Percentiles rank a stretch among this genome's conserved stretches.
Evolutionary conservation across 2,113 vertebrate species (phyloP).

Genomic region (Falco punctatus): DNA sequence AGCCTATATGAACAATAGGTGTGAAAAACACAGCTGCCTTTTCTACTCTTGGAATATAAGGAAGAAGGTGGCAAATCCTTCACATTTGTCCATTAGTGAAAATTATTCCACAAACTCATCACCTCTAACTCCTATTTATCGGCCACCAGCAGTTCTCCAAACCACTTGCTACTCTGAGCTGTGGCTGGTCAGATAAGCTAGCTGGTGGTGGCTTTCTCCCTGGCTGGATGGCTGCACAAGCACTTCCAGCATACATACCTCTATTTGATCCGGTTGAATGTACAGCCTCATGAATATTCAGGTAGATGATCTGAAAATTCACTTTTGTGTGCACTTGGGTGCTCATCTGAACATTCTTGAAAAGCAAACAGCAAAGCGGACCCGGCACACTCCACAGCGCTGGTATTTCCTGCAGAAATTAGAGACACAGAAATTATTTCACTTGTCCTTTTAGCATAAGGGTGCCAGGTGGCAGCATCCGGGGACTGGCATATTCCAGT

Average conservation of each 20-base stretch:
- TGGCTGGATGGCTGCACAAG: not conserved
- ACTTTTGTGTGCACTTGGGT: not conserved
- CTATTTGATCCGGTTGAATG: not conserved
- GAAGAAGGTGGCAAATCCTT: not conserved
- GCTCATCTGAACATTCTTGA: accelerated
- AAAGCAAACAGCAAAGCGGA: not conserved
- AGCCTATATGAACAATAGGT: not conserved
- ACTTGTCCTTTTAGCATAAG: not conserved
- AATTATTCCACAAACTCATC: not conserved
- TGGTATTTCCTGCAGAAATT: not conserved
- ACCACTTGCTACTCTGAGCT: not conserved
- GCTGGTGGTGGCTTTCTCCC: not conserved
- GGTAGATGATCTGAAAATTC: not conserved
- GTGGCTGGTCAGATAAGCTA: not conserved
- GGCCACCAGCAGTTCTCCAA: not conserved
- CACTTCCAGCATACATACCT: not conserved
- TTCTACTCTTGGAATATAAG: not conserved
- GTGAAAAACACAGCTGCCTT: not conserved
- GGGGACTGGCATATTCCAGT: not conserved
- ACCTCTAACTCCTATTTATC: not conserved
- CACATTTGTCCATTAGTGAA: not conserved
- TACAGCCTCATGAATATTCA: not conserved
- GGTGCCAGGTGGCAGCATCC: not conserved
- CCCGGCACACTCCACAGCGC: not conserved
- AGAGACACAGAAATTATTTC: not conserved